Evolutionary conservation across 1,140 invertebrate species (phyloP).

Genomic region (Hylaeus volcanicus): DNA sequence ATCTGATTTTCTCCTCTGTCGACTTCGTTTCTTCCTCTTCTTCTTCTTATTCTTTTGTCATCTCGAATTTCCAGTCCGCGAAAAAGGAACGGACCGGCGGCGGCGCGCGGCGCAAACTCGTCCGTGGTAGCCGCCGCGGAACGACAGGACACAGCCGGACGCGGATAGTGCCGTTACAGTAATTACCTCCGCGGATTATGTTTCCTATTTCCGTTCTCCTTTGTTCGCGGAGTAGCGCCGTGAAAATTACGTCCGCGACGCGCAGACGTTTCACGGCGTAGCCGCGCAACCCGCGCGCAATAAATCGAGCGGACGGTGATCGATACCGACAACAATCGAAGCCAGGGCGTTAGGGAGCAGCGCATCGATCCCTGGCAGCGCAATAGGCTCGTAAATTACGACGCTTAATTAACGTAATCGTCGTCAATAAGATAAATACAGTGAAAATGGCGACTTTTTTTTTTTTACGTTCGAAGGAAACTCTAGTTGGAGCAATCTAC

Average conservation of each 20-base stretch:
- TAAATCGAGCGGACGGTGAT: no score
- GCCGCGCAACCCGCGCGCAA: neutral
- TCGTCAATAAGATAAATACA: no score
- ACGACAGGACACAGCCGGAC: constrained; percentile 7
- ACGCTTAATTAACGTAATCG: constrained; percentile 39
- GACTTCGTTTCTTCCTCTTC: neutral
- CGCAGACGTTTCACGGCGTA: neutral
- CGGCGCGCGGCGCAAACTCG: neutral
- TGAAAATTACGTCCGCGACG: constrained; percentile 1
- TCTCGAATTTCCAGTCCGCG: neutral
- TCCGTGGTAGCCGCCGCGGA: neutral
- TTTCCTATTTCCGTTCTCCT: constrained; percentile 36
- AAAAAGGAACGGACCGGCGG: neutral
- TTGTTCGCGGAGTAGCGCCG: constrained; percentile 12
- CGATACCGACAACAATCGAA: no score
- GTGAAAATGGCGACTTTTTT: no score
- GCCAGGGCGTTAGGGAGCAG: no score
- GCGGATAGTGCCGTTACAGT: constrained; percentile 41
- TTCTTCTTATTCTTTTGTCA: no score
- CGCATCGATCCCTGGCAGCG: no score
- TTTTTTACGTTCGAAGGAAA: no score
- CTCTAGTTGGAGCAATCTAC: no score
- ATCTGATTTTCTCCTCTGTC: neutral
- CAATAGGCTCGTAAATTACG: constrained; percentile 5
- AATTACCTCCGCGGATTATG: constrained; percentile 30